Base-by-base conservation (phyloP, 2,888 invertebrate species). In the Andrena chrysosceles region DNA sequence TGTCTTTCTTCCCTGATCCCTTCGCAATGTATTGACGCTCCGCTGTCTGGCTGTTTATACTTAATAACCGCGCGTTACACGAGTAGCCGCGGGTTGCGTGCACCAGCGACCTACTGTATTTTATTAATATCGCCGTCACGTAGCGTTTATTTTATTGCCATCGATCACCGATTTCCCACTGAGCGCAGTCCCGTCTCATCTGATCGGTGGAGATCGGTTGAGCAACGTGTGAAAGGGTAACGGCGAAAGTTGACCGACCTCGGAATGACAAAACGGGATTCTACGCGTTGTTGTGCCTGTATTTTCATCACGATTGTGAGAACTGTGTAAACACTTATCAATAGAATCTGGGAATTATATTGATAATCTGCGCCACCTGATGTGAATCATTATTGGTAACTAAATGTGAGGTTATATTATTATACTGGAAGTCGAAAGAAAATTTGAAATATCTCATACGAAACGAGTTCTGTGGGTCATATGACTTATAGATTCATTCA, bases 1-100 rank as follows among this genome's bases (percentile, higher is more conserved):
- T 67, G 72, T 80, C 82, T 81, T 66, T 71, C 62, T 70, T 54
- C 49, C 63, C 64, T 71, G 73, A 70, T 76, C 64, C 66, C 63
- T 63, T 71, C 54, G 63, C 72, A 49, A 68, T 80, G 42, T 42
- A 81, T 83, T 80, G 85, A 82, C 72, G 72, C 68, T 68, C 31
- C 42, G 71, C 73, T 72, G 80, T 76, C 76, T 70, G 10, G 63
- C n/a, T 79, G 73, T 77, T 85, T 80, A 77, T 49, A 81, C 81
- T 74, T 77, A 79, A 78, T 84, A 84, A 84, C 82, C 48, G 52
- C 75, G 64, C 42, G 54, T 54, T 69, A 72, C 35, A 48, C 70
- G 56, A 26, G 60, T 73, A 70, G 60, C 62, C 49, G 33, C 54
- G 71, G 26, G 26, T 73, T 70, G 67, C 66, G 60, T 70, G 62